phyloP scores from a whole-genome alignment of 2,888 invertebrate species.

The Periphyllus acericola region DNA sequence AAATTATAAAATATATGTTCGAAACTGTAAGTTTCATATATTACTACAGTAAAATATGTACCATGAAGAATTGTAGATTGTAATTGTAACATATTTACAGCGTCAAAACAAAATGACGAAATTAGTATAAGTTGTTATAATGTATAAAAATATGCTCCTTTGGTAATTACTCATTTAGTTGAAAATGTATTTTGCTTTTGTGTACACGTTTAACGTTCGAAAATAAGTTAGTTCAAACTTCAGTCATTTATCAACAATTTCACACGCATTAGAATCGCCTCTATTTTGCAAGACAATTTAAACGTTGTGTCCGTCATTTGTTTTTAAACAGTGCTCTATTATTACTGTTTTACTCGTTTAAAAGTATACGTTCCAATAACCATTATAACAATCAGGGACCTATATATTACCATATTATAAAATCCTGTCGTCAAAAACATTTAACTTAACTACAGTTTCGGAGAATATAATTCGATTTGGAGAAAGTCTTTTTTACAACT shows the following conservation, averaged over 20 bases:
- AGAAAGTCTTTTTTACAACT: background rate
- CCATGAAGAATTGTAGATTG: background rate
- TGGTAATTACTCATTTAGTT: slow-evolving; percentile 14
- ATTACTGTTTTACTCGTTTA: background rate
- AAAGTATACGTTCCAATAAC: background rate
- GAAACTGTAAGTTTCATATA: too few species aligned
- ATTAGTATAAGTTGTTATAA: slow-evolving; percentile 10
- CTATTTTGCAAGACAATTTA: background rate
- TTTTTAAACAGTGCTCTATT: background rate
- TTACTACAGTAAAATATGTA: too few species aligned
- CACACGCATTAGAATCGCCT: slow-evolving; percentile 1
- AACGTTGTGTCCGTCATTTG: background rate
- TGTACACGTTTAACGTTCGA: background rate
- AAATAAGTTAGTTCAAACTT: slow-evolving; percentile 10
- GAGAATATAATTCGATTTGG: background rate
- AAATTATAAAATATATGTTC: too few species aligned
- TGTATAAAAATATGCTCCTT: slow-evolving; percentile 6
- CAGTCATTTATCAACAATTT: slow-evolving; percentile 38
- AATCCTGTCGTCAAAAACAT: background rate
- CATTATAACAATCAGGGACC: background rate
- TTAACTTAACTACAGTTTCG: background rate
- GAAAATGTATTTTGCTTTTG: background rate
- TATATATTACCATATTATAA: too few species aligned
- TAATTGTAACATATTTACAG: background rate
- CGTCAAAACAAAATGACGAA: background rate